These are phyloP conservation scores for Galaxea fascicularis DNA, from an alignment of 92 coral and sea anemone species.

Conservation along the genomic window DNA sequence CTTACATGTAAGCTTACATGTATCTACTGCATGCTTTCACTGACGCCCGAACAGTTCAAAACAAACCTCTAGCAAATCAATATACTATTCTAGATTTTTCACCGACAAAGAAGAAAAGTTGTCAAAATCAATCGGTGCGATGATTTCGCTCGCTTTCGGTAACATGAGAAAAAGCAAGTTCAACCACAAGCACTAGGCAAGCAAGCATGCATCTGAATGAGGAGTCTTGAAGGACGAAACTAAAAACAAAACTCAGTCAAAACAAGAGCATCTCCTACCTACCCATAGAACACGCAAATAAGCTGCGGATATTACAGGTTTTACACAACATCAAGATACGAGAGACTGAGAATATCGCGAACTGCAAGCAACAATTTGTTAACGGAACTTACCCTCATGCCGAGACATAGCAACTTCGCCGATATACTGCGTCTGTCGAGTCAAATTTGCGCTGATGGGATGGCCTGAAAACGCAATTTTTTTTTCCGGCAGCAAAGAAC, in stretches of 20 bases:
- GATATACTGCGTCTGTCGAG: slow-evolving; percentile 27
- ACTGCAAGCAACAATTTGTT: background rate
- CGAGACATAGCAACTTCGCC: slow-evolving; percentile 90
- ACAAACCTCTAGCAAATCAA: background rate
- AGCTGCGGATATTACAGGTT: background rate
- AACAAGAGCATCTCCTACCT: background rate
- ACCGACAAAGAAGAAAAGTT: background rate
- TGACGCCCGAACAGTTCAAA: background rate
- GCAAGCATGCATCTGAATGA: background rate
- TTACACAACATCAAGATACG: background rate
- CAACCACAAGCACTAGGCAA: background rate
- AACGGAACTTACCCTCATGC: slow-evolving; percentile 92
- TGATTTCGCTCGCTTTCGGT: no score
- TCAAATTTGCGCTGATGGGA: slow-evolving; percentile 43
- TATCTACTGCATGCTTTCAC: background rate
- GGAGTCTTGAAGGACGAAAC: slow-evolving; percentile 1
- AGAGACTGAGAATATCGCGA: background rate
- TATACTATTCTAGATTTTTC: background rate
- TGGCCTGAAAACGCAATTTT: slow-evolving; percentile 51
- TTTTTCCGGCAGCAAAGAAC: slow-evolving; percentile 63
- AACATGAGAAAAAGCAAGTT: background rate
- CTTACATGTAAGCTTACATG: no score
- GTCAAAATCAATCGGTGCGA: background rate
- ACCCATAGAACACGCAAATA: background rate
- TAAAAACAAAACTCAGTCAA: slow-evolving; percentile 2